Evolutionary conservation across 2,888 invertebrate species (phyloP), one percentile per base, ranked within the genome.

Genomic region (Xestia c-nigrum): DNA sequence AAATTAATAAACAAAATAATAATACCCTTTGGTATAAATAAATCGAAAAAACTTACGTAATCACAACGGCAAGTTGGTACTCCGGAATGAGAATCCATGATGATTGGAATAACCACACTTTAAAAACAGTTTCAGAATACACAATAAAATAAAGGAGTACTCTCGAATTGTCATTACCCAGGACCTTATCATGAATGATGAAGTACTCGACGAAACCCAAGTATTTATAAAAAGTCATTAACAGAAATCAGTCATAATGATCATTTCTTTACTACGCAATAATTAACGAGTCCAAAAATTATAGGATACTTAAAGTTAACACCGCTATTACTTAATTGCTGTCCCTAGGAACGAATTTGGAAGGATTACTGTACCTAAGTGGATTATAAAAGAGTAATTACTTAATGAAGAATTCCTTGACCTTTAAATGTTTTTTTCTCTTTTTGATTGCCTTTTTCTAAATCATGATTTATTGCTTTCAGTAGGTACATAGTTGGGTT

Each of bases 41-140:
- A 59, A 59, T 59, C 1, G 19, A 52, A 66, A 19, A 1, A 50
- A 85, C 88, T 87, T 78, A 87, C 88, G 61, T 73, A 85, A 66
- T 87, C 80, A 50, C 88, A 83, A 21, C 88, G 87, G 50, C 87
- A 88, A 0, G n/a, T 12, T 3, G 38, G 16, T 3, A 12, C 3
- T 19, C 24, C 40, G 6, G 38, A 5, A 21, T 67, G 57, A 52
- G 47, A 38, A 76, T 85, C 31, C 83, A 84, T 84, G 9, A 3
- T 47, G 0, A 4, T 43, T n/a, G 0, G 50, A 24, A 12, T 40
- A 10, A 31, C 16, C 12, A 55, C 12, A 19, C 2, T 38, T 55
- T 0, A 40, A 55, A 55, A 69, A 1, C 19, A 50, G 19, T 19
- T 6, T 52, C 9, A 59, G 14, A 14, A 47, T 43, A 19, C 1